Conservation (phyloP, 92 coral and sea anemone genomes). For the Galaxea fascicularis region DNA sequence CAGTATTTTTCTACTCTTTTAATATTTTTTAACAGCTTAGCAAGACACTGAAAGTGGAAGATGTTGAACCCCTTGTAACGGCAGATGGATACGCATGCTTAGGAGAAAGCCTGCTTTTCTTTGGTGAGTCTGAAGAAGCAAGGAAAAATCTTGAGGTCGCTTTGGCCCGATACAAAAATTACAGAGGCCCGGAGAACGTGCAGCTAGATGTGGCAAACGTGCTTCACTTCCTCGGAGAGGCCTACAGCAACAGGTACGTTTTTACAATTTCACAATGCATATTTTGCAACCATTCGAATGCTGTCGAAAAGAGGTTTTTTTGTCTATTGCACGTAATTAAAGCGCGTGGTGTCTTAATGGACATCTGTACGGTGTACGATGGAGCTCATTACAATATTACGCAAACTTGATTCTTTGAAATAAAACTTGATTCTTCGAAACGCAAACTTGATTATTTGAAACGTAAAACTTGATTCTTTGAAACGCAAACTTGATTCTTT, state of each 20-base stretch:
- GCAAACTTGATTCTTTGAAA: no score
- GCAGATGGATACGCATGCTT: slow-evolving; percentile 33
- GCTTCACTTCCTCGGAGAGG: slow-evolving; percentile 32
- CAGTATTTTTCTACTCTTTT: neutral
- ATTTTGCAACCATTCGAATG: neutral
- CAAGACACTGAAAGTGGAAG: neutral
- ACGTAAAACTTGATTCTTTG: no score
- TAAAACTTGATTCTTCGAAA: no score
- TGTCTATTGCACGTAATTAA: neutral
- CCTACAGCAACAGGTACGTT: slow-evolving; percentile 22
- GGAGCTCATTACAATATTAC: no score
- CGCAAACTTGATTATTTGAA: no score
- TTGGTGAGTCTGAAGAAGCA: slow-evolving; percentile 26
- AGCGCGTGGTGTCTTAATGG: no score
- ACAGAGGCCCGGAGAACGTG: slow-evolving; percentile 19
- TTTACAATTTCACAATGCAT: neutral
- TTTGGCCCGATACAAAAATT: neutral
- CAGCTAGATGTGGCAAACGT: slow-evolving; percentile 28
- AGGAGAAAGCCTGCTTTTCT: slow-evolving; percentile 12
- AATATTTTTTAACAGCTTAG: neutral
- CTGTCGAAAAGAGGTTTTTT: neutral
- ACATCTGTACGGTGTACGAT: no score
- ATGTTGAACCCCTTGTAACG: neutral
- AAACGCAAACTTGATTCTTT: no score
- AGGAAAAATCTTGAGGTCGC: slow-evolving; percentile 5